Base-by-base conservation (phyloP, 2,888 invertebrate genomes). In the Microchrysa polita region DNA sequence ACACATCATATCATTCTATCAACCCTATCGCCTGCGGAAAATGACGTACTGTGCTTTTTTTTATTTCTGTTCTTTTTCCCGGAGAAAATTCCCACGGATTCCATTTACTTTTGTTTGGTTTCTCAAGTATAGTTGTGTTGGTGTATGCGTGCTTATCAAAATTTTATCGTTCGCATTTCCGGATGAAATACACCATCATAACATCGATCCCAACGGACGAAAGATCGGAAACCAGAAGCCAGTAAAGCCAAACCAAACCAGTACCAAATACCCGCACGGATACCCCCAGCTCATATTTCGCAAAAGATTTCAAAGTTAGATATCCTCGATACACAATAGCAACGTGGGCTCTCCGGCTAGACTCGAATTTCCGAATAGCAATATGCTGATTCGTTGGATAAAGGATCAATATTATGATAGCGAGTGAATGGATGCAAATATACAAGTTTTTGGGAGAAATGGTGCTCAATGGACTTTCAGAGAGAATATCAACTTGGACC, bases 331-430 rank as follows among this genome's bases (percentile, higher is more conserved):
- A 34, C 27, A 48, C 10, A 9, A 42, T 42, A 12, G 42, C 42
- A n/a, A 48, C 14, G 48, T 48, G 48, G n/a, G n/a, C n/a, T n/a
- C n/a, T n/a, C n/a, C n/a, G n/a, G 48, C 14, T 48, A 48, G 48
- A 48, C 48, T 48, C 48, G 14, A 48, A n/a, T 48, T 5, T 4
- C 4, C 53, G 1, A 0, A 16, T 16, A n/a, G n/a, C 53, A 53
- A n/a, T 55, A 55, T 55, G 55, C 55, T 55, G 10, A 55, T 55
- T 55, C 42, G 52, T 42, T 55, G 40, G 55, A 69, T 42, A 55
- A 42, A 63, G 55, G 55, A 69, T 69, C 69, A 69, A 69, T 69
- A 69, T 69, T 69, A 69, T 69, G 12, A 40, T 57, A 65, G 40
- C 5, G 55, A 57, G 16, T 57, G 57, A 69, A 42, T 69, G 40